Conservation (phyloP, 2,888 invertebrate genomes). For the Acleris cristana region DNA sequence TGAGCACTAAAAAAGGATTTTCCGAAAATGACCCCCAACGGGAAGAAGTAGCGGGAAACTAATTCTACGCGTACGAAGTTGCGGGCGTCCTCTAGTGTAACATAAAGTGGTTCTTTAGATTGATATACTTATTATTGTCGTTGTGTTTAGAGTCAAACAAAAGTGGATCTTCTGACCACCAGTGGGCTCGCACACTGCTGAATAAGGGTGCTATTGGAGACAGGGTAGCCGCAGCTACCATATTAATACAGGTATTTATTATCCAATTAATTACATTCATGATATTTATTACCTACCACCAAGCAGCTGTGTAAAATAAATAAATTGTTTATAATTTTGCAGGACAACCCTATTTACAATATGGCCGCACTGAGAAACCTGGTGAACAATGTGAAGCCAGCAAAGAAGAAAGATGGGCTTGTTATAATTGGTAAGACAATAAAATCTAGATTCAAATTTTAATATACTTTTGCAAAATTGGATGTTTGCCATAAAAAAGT, state of each 20-base stretch:
- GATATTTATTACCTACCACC: too few relatives aligned
- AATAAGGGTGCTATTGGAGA: slow-evolving; percentile 93
- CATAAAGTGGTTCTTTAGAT: too few relatives aligned
- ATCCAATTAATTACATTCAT: neutral
- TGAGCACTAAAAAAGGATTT: too few relatives aligned
- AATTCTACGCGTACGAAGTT: too few relatives aligned
- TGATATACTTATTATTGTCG: too few relatives aligned
- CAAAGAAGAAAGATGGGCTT: slow-evolving; percentile 89
- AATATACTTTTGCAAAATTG: too few relatives aligned
- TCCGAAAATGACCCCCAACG: too few relatives aligned
- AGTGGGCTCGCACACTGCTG: slow-evolving; percentile 91
- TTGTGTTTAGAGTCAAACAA: slow-evolving; percentile 77
- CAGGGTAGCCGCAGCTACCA: slow-evolving; percentile 92
- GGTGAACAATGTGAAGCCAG: slow-evolving; percentile 90
- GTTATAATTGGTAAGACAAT: slow-evolving; percentile 85
- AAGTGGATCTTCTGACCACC: slow-evolving; percentile 85
- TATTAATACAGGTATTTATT: slow-evolving; percentile 84
- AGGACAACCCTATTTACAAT: slow-evolving; percentile 93
- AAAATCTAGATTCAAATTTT: neutral
- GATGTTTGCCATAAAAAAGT: too few relatives aligned
- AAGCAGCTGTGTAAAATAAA: too few relatives aligned
- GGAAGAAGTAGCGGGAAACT: too few relatives aligned
- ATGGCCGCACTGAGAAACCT: slow-evolving; percentile 87
- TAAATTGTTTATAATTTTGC: slow-evolving; percentile 50
- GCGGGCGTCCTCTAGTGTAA: too few relatives aligned